Evolutionary conservation across 1,140 invertebrate genomes (phyloP), one percentile per base, ranked within the genome.

Genomic region (Hestina assimilis): DNA sequence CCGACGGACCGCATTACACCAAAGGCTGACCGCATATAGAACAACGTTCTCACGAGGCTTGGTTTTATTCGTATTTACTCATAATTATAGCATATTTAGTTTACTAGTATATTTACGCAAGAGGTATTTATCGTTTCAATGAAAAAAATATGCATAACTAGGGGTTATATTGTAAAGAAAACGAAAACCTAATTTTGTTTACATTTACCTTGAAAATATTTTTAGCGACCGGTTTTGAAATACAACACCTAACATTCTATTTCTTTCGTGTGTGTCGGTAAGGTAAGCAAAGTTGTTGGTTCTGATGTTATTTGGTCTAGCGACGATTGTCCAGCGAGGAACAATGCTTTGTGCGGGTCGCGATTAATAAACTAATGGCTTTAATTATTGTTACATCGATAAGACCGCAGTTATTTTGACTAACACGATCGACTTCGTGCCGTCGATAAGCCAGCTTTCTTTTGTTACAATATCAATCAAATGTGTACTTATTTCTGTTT

Each of bases 321-420:
- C 70, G 54, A 64, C 78, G 75, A 81, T 82, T 83, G 80, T 85
- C 77, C 72, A 19, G 55, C 41, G 52, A 56, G 63, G 80, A 87
- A 87, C 83, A 87, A 87, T 87, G 81, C 68, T 72, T 35, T 19
- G 57, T 51, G 56, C 52, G 59, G 65, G 38, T 72, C 43, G 63
- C 67, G 67, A 87, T 87, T 84, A 83, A 83, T 84, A 80, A 83
- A 83, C 78, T 83, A 83, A 84, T 83, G 79, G 63, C 47, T 74
- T 67, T 80, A 76, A 77, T 83, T 79, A 74, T 81, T 69, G 24
- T 50, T 45, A n/a, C n/a, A 72, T 62, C 53, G 46, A 59, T 59
- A 59, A 64, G 54, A 45, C 48, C 59, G 43, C 51, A 48, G 26
- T 79, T 87, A 87, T 87, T 85, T 85, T 83, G 83, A 83, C 83